These are phyloP conservation scores for Alcis repandata DNA, from an alignment of 2,888 invertebrate species.

Conservation along the genomic window DNA sequence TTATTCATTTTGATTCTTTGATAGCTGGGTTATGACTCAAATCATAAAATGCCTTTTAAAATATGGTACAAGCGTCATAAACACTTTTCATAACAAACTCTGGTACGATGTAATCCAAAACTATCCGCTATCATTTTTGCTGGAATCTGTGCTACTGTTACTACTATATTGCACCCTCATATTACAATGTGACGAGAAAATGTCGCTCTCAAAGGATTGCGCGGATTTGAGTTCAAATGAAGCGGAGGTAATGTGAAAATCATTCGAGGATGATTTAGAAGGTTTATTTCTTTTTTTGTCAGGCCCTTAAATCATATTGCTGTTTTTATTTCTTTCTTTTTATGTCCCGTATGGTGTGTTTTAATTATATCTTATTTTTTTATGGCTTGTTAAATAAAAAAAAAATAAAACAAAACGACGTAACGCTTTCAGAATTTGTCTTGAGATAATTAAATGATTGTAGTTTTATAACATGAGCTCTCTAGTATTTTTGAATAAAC, in stretches of 20 bases:
- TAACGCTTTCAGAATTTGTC: background rate
- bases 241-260: constrained; percentile 40
- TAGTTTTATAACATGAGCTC: too few relatives aligned
- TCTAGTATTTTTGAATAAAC: too few relatives aligned
- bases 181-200: constrained; percentile 41
- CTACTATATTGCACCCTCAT: constrained; percentile 18
- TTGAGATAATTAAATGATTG: too few relatives aligned
- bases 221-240: constrained; percentile 35
- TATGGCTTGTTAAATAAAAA: background rate
- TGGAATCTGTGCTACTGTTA: constrained; percentile 18
- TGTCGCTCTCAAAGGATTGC: constrained; percentile 33
- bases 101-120: too few relatives aligned
- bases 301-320: constrained; percentile 6
- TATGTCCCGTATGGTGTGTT: background rate
- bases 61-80: too few relatives aligned
- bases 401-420: background rate
- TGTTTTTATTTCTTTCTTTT: constrained; percentile 34
- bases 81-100: too few relatives aligned
- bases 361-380: too few relatives aligned
- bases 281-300: constrained; percentile 24
- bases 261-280: constrained; percentile 29
- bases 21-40: too few relatives aligned
- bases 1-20: too few relatives aligned
- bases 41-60: too few relatives aligned
- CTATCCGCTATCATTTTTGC: background rate